phyloP scores from a whole-genome alignment of 2,888 invertebrate genomes.

The Hypomecis punctinalis region DNA sequence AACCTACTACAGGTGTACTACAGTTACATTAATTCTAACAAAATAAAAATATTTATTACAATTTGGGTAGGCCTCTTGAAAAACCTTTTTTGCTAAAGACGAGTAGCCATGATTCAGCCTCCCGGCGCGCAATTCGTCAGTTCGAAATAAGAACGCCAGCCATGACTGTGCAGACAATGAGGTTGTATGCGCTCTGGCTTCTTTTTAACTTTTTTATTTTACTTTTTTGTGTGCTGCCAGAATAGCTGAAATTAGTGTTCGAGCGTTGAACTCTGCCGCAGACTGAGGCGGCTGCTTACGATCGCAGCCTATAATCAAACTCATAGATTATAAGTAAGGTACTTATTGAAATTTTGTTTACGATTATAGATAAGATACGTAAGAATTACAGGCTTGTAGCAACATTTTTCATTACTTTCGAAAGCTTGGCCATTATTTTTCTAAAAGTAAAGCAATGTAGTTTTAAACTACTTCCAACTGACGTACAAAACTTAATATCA shows the following conservation, averaged over 20 bases:
- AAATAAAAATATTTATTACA: conserved; percentile 8
- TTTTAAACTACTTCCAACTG: no score
- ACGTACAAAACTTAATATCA: not conserved
- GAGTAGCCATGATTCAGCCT: conserved; percentile 47
- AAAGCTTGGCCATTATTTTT: no score
- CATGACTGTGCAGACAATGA: conserved; percentile 55
- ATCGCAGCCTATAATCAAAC: conserved; percentile 27
- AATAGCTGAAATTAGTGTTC: conserved; percentile 54
- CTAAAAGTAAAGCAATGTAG: no score
- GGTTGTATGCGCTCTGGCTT: conserved; percentile 44
- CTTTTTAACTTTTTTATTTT: conserved; percentile 51
- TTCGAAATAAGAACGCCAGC: conserved; percentile 42
- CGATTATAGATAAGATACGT: not conserved
- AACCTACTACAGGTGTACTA: not conserved
- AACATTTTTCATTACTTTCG: no score
- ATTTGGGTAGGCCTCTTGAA: conserved; percentile 11
- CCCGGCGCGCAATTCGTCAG: conserved; percentile 44
- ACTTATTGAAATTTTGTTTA: conserved; percentile 17
- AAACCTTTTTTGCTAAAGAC: conserved; percentile 22
- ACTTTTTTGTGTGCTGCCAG: conserved; percentile 55
- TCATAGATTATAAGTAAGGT: conserved; percentile 4
- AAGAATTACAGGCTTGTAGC: no score
- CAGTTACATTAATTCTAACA: not conserved
- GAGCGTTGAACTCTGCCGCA: conserved; percentile 38
- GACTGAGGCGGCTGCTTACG: conserved; percentile 3